A percentile compares a stretch with the other conserved stretches of the same genome.
Evolutionary conservation across 2,113 vertebrate species (phyloP).

Genomic region (Centropristis striata): DNA sequence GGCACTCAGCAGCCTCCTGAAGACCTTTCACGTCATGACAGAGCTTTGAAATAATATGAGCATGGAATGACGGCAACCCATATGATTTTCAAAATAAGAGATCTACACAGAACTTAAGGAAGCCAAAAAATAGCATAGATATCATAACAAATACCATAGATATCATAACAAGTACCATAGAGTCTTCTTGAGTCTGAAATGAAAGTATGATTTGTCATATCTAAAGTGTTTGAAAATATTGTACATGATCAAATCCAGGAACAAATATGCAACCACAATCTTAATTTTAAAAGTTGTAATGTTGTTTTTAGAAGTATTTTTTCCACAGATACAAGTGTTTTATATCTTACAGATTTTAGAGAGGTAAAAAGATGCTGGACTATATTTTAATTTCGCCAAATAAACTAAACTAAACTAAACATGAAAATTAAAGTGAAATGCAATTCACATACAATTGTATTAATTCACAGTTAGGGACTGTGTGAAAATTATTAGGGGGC

Average conservation of each 20-base stretch:
- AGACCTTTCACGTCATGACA: constrained; percentile 14
- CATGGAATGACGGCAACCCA: neutral
- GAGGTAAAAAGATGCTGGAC: no score
- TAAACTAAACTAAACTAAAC: no score
- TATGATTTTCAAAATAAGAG: neutral
- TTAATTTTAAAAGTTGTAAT: no score
- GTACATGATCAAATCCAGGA: no score
- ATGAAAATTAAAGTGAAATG: no score
- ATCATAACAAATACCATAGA: neutral
- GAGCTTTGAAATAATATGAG: neutral
- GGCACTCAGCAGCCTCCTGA: constrained; percentile 1
- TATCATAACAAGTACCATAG: neutral
- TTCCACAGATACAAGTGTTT: no score
- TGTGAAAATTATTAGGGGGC: neutral
- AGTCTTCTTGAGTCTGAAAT: neutral
- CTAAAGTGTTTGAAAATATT: neutral
- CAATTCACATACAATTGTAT: no score
- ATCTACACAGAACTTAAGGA: neutral
- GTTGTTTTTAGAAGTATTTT: no score
- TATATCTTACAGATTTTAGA: no score
- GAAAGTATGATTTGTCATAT: neutral
- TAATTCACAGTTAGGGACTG: neutral
- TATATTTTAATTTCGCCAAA: no score
- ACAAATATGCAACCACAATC: no score
- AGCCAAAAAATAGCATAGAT: neutral